These are phyloP conservation scores for Melanotaenia maccullochi DNA, from an alignment of 2,797 vertebrate species.

Conservation along the genomic window DNA sequence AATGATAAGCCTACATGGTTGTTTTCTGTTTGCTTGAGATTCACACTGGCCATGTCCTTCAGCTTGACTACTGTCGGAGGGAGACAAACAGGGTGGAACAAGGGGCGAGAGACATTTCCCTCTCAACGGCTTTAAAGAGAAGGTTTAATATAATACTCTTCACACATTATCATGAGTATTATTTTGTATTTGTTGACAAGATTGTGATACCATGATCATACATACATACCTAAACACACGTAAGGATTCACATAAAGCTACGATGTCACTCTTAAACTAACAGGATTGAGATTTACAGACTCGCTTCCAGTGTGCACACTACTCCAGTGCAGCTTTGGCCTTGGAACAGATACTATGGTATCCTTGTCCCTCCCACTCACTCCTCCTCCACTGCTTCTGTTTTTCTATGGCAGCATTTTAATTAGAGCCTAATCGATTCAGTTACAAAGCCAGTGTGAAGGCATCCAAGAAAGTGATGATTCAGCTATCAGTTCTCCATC, in stretches of 20 bases:
- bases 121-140: slow-evolving; percentile 23
- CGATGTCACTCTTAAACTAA: background rate
- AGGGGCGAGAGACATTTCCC: slow-evolving; percentile 20
- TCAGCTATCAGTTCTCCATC: slow-evolving; percentile 40
- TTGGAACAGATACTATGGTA: slow-evolving; percentile 43
- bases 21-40: slow-evolving; percentile 60
- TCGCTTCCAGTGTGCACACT: slow-evolving; percentile 27
- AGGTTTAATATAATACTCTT: slow-evolving; percentile 31
- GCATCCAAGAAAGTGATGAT: slow-evolving; percentile 55
- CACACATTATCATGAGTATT: slow-evolving; percentile 16
- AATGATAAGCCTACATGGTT: slow-evolving; percentile 78
- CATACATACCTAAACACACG: background rate
- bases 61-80: slow-evolving; percentile 46
- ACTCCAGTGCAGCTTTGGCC: slow-evolving; percentile 48
- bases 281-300: slow-evolving; percentile 2
- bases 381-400: slow-evolving; percentile 53
- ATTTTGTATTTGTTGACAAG: background rate
- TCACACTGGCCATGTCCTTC: slow-evolving; percentile 61
- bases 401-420: slow-evolving; percentile 71
- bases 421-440: slow-evolving; percentile 76
- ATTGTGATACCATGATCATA: background rate
- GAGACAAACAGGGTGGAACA: slow-evolving; percentile 18
- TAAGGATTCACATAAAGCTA: background rate
- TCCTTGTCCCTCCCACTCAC: slow-evolving; percentile 59
- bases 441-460: slow-evolving; percentile 61